These are phyloP conservation scores for Zingel zingel DNA, from an alignment of 2,113 vertebrate species.

Conservation along the genomic window DNA sequence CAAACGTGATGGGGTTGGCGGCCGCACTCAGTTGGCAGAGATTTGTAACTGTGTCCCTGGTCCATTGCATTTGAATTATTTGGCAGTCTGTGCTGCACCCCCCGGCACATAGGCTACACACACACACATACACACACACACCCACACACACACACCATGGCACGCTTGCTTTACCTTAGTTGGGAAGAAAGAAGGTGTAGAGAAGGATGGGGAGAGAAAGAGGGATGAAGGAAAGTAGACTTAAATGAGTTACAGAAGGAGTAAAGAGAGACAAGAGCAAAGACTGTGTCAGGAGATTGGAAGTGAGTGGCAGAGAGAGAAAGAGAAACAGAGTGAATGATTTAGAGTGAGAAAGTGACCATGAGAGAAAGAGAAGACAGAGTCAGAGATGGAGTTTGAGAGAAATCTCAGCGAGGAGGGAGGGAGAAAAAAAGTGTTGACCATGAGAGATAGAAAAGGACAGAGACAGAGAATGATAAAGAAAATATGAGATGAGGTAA, in stretches of 20 bases:
- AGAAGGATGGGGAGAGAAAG: neutral
- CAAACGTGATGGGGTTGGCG: constrained; percentile 89
- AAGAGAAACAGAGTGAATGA: constrained; percentile 20
- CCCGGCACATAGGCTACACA: neutral
- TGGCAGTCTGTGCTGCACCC: constrained; percentile 82
- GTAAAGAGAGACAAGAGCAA: constrained; percentile 1
- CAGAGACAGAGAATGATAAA: neutral
- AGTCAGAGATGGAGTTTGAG: constrained; percentile 17
- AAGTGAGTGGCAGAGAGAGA: constrained; percentile 5
- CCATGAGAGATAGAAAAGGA: constrained; percentile 1
- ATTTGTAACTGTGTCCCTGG: constrained; percentile 98
- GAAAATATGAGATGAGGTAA: constrained; percentile 87
- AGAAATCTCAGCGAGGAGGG: constrained; percentile 4
- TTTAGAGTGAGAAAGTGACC: constrained; percentile 34
- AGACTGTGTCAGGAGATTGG: constrained; percentile 15
- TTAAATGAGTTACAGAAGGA: constrained; percentile 31
- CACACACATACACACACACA: constrained; percentile 7
- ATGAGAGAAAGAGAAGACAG: constrained; percentile 22
- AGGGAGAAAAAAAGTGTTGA: constrained; percentile 18
- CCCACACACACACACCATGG: neutral
- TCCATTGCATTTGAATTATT: constrained; percentile 99
- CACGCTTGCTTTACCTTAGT: constrained; percentile 86
- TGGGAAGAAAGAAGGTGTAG: constrained; percentile 45
- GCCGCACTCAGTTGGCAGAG: constrained; percentile 89
- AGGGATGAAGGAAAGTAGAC: neutral